Conservation (phyloP, 2,888 invertebrate species). For the Drosophila setosimentum region DNA sequence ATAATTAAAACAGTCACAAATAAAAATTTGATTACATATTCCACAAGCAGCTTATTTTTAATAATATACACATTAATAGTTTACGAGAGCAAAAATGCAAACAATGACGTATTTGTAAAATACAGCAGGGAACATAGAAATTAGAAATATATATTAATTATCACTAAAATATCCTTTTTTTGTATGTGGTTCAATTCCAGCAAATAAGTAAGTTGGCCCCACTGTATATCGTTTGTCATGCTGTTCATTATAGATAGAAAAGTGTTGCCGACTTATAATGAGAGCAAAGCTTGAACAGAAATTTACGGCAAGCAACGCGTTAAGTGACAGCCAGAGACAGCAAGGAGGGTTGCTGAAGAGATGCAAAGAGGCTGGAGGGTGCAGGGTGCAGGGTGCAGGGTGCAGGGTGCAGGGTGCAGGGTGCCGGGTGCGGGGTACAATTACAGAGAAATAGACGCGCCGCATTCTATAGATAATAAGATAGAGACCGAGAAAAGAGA, state of each 20-base stretch:
- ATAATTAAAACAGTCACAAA: too few relatives aligned
- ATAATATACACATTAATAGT: too few relatives aligned
- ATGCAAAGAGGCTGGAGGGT: background rate
- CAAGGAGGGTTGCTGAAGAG: background rate
- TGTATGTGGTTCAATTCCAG: background rate
- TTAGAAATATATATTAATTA: background rate
- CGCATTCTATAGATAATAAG: slow-evolving; percentile 3
- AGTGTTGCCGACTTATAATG: slow-evolving; percentile 76
- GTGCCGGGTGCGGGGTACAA: background rate
- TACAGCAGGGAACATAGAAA: too few relatives aligned
- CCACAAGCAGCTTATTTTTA: too few relatives aligned
- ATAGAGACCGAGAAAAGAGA: background rate
- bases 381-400: background rate
- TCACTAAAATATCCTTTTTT: background rate
- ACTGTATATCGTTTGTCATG: slow-evolving; percentile 30
- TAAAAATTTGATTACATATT: too few relatives aligned
- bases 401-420: background rate
- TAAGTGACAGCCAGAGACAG: slow-evolving; percentile 49
- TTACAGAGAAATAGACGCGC: slow-evolving; percentile 24
- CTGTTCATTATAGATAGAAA: slow-evolving; percentile 60
- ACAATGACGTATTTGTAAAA: too few relatives aligned
- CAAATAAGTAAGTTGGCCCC: slow-evolving; percentile 5
- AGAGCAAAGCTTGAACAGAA: slow-evolving; percentile 64
- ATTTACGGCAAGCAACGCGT: slow-evolving; percentile 57
- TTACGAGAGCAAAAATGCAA: too few relatives aligned